Conservation (phyloP, 2,113 vertebrate genomes). For the Sisor rabdophorus region DNA sequence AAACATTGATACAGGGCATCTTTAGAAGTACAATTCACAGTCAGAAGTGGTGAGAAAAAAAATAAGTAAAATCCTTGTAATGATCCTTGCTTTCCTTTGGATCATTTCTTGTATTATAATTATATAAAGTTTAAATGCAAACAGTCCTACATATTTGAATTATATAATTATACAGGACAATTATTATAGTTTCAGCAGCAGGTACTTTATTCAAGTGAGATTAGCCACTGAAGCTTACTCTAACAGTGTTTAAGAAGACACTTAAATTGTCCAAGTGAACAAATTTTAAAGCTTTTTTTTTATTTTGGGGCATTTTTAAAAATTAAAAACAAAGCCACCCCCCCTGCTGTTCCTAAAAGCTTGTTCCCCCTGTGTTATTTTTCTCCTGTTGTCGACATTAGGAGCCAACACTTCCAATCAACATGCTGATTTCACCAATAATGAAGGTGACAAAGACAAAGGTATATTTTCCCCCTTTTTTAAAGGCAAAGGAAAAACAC, state of each 20-base stretch:
- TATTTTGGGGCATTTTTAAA: slow-evolving; percentile 12
- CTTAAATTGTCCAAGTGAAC: not conserved
- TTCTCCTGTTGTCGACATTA: slow-evolving; percentile 76
- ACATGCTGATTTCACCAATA: slow-evolving; percentile 85
- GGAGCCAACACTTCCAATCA: slow-evolving; percentile 85
- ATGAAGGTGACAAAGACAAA: slow-evolving; percentile 83
- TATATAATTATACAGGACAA: not conserved
- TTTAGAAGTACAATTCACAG: too few species aligned
- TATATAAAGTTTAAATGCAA: not conserved
- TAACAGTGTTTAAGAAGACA: not conserved
- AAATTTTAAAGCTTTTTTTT: not conserved
- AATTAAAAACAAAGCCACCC: slow-evolving; percentile 39
- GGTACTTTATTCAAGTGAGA: not conserved
- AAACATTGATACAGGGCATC: too few species aligned
- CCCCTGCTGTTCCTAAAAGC: slow-evolving; percentile 73
- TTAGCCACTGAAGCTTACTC: not conserved
- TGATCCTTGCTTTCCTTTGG: too few species aligned
- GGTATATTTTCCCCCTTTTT: slow-evolving; percentile 78
- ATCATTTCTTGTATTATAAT: too few species aligned
- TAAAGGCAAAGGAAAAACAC: slow-evolving; percentile 12
- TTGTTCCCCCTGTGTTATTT: slow-evolving; percentile 74
- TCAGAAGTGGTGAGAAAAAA: too few species aligned
- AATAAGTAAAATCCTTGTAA: too few species aligned
- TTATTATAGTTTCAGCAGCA: slow-evolving; percentile 1
- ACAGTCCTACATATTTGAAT: not conserved